Percentiles rank a stretch among this genome's conserved stretches.
These are phyloP conservation scores for Trididemnum miniatum DNA, from an alignment of 23 tunicate genomes.

Conservation along the genomic window DNA sequence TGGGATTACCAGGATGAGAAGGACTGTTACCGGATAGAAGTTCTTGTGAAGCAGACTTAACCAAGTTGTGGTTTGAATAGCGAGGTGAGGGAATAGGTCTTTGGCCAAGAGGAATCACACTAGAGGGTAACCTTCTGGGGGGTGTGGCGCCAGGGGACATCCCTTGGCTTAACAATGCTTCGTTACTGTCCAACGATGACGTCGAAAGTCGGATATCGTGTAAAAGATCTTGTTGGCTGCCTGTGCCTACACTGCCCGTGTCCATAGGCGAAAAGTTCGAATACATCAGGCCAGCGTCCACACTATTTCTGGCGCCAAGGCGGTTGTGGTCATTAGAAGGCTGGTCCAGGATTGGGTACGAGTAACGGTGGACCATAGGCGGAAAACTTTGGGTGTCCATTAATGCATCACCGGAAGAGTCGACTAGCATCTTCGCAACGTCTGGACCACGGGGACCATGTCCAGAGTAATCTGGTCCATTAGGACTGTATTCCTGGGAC, in stretches of 20 bases:
- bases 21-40: constrained; percentile 45
- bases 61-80: constrained; percentile 29
- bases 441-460: constrained; percentile 20
- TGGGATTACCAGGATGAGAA: constrained; percentile 4
- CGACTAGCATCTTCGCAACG: constrained; percentile 74
- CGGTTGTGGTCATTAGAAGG: constrained; percentile 17
- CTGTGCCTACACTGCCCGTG: constrained; percentile 47
- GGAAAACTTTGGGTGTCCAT: constrained; percentile 77
- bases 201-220: constrained; percentile 71
- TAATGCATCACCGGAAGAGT: constrained; percentile 80
- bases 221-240: constrained; percentile 46
- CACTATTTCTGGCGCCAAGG: constrained; percentile 51
- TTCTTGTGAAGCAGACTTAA: constrained; percentile 86
- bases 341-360: constrained; percentile 21
- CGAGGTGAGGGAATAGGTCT: constrained; percentile 49
- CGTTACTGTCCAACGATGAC: constrained; percentile 76
- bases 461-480: not conserved
- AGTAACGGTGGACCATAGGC: constrained; percentile 37
- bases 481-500: constrained; percentile 11
- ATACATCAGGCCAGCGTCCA: constrained; percentile 56
- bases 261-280: constrained; percentile 89
- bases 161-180: constrained; percentile 44
- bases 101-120: not conserved
- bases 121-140: constrained; percentile 27
- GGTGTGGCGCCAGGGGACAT: constrained; percentile 48